Percentiles rank a stretch among this genome's conserved stretches.
Evolutionary conservation across 1,140 invertebrate species (phyloP).

Genomic region (Leptinotarsa lineolata): DNA sequence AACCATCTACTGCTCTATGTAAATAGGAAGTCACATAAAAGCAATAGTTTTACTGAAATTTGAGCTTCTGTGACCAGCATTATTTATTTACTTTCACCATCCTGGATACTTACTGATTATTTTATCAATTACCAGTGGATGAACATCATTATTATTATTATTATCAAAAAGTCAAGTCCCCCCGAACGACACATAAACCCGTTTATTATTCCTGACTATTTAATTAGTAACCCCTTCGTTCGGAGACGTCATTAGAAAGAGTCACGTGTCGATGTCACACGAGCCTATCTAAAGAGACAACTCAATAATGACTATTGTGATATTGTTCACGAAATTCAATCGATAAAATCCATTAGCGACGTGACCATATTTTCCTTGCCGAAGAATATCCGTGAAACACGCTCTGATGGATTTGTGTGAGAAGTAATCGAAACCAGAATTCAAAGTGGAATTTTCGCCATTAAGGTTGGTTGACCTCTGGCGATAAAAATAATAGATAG

Average conservation of each 20-base stretch:
- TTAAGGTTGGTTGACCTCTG: no score
- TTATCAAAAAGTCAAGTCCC: background rate
- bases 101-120: no score
- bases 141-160: no score
- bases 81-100: no score
- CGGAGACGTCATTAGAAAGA: background rate
- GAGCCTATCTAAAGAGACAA: background rate
- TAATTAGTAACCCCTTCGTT: slow-evolving; percentile 6
- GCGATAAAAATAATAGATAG: no score
- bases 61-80: no score
- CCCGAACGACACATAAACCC: background rate
- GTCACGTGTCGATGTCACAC: slow-evolving; percentile 1
- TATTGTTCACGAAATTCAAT: background rate
- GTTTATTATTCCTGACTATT: background rate
- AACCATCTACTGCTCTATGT: no score
- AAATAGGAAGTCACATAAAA: no score
- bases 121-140: no score
- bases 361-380: background rate
- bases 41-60: no score
- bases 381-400: background rate
- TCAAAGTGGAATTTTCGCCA: no score
- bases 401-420: background rate
- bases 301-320: slow-evolving; percentile 1
- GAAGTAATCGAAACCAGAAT: background rate
- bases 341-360: slow-evolving; percentile 2